Conservation (phyloP, 2,797 vertebrate species). For the Anguilla pacifica region DNA sequence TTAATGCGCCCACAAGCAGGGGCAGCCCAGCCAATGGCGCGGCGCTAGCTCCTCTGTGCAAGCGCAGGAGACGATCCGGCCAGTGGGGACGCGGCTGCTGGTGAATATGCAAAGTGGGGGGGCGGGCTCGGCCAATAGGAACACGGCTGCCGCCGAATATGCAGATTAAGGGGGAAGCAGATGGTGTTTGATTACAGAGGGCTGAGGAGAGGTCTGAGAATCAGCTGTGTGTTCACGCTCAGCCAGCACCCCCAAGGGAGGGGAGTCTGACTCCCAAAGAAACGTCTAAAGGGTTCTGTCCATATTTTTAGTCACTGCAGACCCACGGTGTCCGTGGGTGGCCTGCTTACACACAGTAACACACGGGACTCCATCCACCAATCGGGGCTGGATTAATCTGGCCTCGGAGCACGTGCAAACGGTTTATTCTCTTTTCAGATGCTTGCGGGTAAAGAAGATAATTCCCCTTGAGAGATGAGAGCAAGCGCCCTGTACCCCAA, state of each 20-base stretch:
- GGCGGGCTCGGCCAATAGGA: slow-evolving; percentile 72
- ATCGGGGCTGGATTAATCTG: slow-evolving; percentile 36
- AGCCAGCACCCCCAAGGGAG: neutral
- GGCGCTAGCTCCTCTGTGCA: neutral
- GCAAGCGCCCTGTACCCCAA: neutral
- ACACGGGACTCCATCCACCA: slow-evolving; percentile 21
- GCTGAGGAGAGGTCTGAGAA: slow-evolving; percentile 62
- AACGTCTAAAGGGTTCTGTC: neutral
- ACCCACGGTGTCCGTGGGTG: neutral
- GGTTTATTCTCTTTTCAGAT: slow-evolving; percentile 5
- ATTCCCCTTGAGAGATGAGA: neutral
- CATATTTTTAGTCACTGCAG: neutral
- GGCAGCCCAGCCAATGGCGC: slow-evolving; percentile 57
- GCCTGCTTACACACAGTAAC: slow-evolving; percentile 8
- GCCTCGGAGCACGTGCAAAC: slow-evolving; percentile 18
- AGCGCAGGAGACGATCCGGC: neutral
- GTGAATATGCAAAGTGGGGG: slow-evolving; percentile 76
- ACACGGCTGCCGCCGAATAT: slow-evolving; percentile 47
- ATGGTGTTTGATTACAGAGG: slow-evolving; percentile 74
- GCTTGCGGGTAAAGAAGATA: neutral
- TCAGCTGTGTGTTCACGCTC: slow-evolving; percentile 52
- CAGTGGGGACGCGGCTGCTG: neutral
- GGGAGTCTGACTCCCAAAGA: neutral
- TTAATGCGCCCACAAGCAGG: slow-evolving; percentile 55
- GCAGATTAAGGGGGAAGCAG: slow-evolving; percentile 53